phyloP scores from a whole-genome alignment of 2,113 vertebrate genomes.

The Cranoglanis bouderius region DNA sequence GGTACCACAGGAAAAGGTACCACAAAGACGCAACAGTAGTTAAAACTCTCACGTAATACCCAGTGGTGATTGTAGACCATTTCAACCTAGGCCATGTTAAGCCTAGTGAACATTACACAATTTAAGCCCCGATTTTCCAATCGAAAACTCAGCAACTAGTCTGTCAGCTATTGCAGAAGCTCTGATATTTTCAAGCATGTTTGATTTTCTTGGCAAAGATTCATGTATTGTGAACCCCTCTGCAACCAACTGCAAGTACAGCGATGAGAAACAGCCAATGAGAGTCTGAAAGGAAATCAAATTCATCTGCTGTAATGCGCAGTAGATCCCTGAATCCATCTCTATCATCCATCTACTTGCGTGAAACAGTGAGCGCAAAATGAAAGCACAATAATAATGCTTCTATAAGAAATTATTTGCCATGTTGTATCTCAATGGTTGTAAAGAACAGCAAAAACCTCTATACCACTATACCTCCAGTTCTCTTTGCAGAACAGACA shows the following conservation, averaged over 20 bases:
- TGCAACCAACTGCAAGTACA: background rate
- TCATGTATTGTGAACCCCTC: background rate
- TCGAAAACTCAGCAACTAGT: background rate
- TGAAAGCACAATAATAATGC: background rate
- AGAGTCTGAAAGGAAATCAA: background rate
- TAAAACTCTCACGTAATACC: background rate
- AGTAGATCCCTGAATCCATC: background rate
- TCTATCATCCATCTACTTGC: background rate
- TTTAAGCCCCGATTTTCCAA: background rate
- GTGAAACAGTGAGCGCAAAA: background rate
- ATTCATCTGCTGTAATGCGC: background rate
- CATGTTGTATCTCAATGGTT: background rate
- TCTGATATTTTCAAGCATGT: background rate
- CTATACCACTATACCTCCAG: no score
- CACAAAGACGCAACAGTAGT: background rate
- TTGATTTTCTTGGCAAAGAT: background rate
- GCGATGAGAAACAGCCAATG: background rate
- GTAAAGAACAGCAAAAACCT: background rate
- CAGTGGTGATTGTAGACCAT: background rate
- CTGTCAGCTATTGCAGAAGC: background rate
- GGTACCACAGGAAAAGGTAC: background rate
- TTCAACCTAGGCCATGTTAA: background rate
- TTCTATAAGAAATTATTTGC: background rate
- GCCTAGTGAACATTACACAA: background rate
- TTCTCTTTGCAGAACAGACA: background rate